phyloP scores from a whole-genome alignment of 1,140 invertebrate species.

The Colletes latitarsis region DNA sequence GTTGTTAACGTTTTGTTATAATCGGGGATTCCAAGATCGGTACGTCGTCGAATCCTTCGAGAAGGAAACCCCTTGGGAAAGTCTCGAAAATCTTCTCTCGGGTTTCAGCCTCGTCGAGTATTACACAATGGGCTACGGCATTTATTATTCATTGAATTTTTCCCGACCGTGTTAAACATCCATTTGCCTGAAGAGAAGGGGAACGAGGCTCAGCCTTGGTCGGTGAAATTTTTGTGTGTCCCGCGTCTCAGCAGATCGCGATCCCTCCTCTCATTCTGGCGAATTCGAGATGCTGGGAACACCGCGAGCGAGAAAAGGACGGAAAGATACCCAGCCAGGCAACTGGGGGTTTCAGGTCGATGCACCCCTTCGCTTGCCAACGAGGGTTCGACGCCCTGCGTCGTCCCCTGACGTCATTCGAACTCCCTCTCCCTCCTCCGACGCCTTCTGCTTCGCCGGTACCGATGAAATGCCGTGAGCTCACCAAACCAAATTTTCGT shows the following conservation, averaged over 20 bases:
- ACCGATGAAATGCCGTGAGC: constrained; percentile 47
- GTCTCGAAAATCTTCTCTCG: background rate
- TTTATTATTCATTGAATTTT: background rate
- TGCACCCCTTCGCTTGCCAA: constrained; percentile 71
- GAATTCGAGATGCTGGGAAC: constrained; percentile 15
- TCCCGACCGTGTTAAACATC: background rate
- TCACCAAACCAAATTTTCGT: constrained; percentile 51
- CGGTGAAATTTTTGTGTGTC: background rate
- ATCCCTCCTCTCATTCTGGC: background rate
- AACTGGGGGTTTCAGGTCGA: constrained; percentile 77
- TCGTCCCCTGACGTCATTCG: constrained; percentile 77
- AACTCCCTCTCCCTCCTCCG: constrained; percentile 44
- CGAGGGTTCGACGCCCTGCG: constrained; percentile 75
- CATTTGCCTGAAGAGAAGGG: background rate
- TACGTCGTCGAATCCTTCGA: no score
- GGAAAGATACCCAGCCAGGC: constrained; percentile 53
- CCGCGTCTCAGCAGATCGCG: background rate
- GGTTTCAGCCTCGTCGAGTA: background rate
- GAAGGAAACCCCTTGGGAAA: background rate
- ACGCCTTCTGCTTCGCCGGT: constrained; percentile 37
- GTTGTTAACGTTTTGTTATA: background rate
- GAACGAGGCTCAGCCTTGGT: background rate
- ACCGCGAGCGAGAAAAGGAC: constrained; percentile 22
- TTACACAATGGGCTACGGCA: background rate
- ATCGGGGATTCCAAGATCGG: background rate